A percentile compares a stretch with the other conserved stretches of the same genome.
Conservation (phyloP, 2,888 invertebrate genomes). For the Eudasyphora cyanicolor region DNA sequence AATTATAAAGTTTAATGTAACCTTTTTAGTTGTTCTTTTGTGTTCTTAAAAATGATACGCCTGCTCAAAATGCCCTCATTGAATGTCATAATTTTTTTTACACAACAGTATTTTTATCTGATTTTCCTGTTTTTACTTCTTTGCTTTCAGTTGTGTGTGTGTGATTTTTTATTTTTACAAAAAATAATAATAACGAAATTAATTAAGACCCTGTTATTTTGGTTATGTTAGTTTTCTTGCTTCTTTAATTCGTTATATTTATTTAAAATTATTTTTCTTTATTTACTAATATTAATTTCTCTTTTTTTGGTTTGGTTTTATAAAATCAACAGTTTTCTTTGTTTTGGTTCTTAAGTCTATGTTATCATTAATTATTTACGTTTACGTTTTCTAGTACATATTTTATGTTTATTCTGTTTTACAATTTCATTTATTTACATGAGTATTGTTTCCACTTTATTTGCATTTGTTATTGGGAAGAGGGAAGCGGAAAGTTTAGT, state of each 20-base stretch:
- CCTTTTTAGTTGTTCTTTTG: too few species aligned
- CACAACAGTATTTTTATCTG: too few species aligned
- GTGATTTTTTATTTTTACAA: neutral
- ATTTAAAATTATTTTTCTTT: slow-evolving; percentile 27
- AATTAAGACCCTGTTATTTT: slow-evolving; percentile 28
- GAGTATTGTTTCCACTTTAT: slow-evolving; percentile 24
- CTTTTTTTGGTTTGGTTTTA: slow-evolving; percentile 37
- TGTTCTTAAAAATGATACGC: too few species aligned
- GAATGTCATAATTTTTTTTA: neutral
- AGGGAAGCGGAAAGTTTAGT: neutral
- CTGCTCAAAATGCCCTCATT: neutral
- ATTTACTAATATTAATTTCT: slow-evolving; percentile 28
- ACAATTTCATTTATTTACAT: slow-evolving; percentile 53
- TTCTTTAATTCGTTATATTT: neutral
- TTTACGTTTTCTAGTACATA: slow-evolving; percentile 27
- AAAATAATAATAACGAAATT: neutral
- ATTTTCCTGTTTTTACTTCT: neutral
- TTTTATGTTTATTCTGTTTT: neutral
- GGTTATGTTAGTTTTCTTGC: neutral
- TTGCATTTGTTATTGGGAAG: neutral
- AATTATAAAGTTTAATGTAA: neutral
- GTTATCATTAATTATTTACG: slow-evolving; percentile 40
- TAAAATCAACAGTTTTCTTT: slow-evolving; percentile 53
- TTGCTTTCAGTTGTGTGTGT: too few species aligned
- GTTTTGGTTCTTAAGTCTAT: slow-evolving; percentile 33